These are phyloP conservation scores for Bombus breviceps DNA, from an alignment of 1,140 invertebrate genomes.

Conservation along the genomic window DNA sequence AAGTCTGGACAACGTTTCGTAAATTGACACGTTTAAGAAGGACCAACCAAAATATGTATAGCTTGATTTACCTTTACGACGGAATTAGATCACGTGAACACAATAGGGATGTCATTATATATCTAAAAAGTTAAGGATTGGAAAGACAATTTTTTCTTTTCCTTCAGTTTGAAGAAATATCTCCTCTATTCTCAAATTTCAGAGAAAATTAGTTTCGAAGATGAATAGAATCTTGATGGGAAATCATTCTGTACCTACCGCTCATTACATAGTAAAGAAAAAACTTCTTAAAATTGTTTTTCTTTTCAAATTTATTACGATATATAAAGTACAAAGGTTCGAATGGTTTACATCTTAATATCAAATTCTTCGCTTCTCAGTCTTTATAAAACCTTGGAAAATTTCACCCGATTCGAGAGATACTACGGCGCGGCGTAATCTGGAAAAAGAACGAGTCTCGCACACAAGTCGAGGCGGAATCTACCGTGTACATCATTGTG, in stretches of 20 bases:
- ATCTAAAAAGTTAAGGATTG: no score
- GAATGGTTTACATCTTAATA: not conserved
- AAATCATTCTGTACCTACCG: not conserved
- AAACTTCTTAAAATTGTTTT: not conserved
- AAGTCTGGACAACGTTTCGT: not conserved
- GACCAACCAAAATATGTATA: not conserved
- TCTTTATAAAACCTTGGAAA: not conserved
- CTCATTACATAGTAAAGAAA: not conserved
- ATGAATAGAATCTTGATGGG: not conserved
- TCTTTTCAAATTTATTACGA: no score
- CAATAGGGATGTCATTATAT: no score
- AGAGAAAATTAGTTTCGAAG: not conserved
- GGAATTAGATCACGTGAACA: no score
- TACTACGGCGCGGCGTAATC: not conserved
- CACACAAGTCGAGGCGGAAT: slow-evolving; percentile 14
- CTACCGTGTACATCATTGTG: slow-evolving; percentile 39
- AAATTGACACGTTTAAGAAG: not conserved
- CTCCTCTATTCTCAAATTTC: not conserved
- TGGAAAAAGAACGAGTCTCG: not conserved
- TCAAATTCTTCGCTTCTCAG: not conserved
- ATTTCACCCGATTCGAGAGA: not conserved
- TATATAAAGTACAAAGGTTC: no score
- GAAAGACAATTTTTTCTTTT: not conserved
- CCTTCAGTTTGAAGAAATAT: not conserved
- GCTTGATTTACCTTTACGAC: not conserved